Conservation (phyloP, 2,888 invertebrate genomes). For the Zaprionus bogoriensis region DNA sequence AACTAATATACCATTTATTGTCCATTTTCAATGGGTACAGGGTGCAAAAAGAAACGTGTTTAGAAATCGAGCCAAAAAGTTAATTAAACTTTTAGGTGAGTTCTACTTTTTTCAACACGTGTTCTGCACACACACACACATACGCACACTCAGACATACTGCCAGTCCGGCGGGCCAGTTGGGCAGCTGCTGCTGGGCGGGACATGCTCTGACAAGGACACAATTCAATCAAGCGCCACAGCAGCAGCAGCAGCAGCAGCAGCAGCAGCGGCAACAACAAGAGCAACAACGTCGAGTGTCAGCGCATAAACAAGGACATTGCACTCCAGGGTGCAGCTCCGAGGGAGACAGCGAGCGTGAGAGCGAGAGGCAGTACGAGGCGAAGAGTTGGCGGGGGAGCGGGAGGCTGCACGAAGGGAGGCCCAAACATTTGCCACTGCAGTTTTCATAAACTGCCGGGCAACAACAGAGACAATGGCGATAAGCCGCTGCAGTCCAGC, state of each 20-base stretch:
- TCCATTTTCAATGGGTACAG: too few species aligned
- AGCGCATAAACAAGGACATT: conserved; percentile 76
- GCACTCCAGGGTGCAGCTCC: conserved; percentile 65
- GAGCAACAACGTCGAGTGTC: conserved; percentile 49
- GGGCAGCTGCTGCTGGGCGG: too few species aligned
- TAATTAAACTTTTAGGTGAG: conserved; percentile 67
- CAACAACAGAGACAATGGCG: conserved; percentile 62
- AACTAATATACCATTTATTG: too few species aligned
- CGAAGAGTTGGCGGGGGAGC: neutral
- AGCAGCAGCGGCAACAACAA: conserved; percentile 25
- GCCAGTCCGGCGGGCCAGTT: conserved; percentile 7
- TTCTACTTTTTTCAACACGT: neutral
- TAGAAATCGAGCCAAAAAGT: conserved; percentile 66
- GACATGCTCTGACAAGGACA: conserved; percentile 70
- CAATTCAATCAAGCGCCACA: conserved; percentile 73
- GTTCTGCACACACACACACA: conserved; percentile 24
- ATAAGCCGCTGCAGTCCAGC: conserved; percentile 62
- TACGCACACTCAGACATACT: conserved; percentile 17
- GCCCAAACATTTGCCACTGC: conserved; percentile 66
- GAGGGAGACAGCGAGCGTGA: conserved; percentile 11
- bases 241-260: conserved; percentile 24
- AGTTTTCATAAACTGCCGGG: conserved; percentile 72
- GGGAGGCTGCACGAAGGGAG: neutral
- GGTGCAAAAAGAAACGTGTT: conserved; percentile 27
- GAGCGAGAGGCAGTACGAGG: neutral